Percentiles rank a stretch among this genome's conserved stretches.
Conservation (phyloP, 2,113 vertebrate genomes). For the Erinaceus europaeus region DNA sequence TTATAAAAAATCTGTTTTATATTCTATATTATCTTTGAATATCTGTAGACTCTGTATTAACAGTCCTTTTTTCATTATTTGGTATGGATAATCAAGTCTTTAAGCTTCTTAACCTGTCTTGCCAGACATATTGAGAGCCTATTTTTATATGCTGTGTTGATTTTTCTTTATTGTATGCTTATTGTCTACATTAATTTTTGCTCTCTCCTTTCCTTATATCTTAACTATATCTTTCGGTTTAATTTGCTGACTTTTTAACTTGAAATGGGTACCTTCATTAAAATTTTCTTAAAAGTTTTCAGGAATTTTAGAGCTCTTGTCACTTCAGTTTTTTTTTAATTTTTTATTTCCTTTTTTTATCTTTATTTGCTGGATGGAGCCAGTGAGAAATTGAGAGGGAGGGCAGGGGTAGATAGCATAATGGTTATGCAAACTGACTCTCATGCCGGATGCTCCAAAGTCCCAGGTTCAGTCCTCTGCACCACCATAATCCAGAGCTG, state of each 20-base stretch:
- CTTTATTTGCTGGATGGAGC: too few species aligned
- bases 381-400: too few species aligned
- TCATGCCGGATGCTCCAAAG: too few species aligned
- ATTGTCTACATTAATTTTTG: conserved; percentile 3
- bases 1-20: neutral
- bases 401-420: too few species aligned
- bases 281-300: too few species aligned
- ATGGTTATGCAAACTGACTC: too few species aligned
- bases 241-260: conserved; percentile 6
- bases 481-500: too few species aligned
- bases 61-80: neutral
- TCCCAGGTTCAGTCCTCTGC: too few species aligned
- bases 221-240: neutral
- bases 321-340: too few species aligned
- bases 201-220: neutral
- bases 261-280: too few species aligned
- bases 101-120: conserved; percentile 18
- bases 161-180: conserved; percentile 10
- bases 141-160: neutral
- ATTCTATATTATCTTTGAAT: neutral
- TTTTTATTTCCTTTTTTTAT: too few species aligned
- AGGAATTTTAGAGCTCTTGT: too few species aligned
- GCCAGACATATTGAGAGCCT: neutral
- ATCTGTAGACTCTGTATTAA: neutral
- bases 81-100: neutral